These are phyloP conservation scores for Hyles lineata DNA, from an alignment of 2,888 invertebrate genomes.

Conservation along the genomic window DNA sequence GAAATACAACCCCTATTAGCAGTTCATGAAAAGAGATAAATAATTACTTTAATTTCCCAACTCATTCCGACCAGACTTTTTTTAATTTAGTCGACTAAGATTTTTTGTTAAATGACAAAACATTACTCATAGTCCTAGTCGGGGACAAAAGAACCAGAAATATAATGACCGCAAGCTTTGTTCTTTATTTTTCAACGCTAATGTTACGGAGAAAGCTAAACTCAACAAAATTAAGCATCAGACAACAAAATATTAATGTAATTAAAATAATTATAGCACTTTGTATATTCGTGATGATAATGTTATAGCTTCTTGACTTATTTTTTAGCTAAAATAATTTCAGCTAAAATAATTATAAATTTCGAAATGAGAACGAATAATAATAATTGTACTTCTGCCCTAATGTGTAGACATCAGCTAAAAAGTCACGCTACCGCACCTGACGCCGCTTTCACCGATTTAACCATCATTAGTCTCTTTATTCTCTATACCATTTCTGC, in stretches of 20 bases:
- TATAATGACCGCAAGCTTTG: neutral
- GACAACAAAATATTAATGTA: neutral
- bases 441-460: too few species aligned
- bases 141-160: conserved; percentile 12
- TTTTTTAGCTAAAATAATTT: too few species aligned
- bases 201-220: neutral
- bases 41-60: conserved; percentile 28
- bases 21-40: conserved; percentile 17
- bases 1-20: neutral
- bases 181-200: neutral
- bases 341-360: too few species aligned
- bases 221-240: neutral
- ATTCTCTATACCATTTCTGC: too few species aligned
- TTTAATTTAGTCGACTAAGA: conserved; percentile 30
- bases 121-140: conserved; percentile 27
- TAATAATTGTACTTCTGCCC: too few species aligned
- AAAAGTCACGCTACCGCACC: too few species aligned
- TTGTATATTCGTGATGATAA: too few species aligned
- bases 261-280: too few species aligned
- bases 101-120: conserved; percentile 30
- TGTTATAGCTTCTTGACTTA: too few species aligned
- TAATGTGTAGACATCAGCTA: too few species aligned
- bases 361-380: too few species aligned
- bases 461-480: too few species aligned
- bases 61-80: conserved; percentile 25